Percentiles rank a stretch among this genome's conserved stretches.
These are phyloP conservation scores for Phylloscopus trochilus DNA, from an alignment of 2,113 vertebrate species.

Conservation along the genomic window DNA sequence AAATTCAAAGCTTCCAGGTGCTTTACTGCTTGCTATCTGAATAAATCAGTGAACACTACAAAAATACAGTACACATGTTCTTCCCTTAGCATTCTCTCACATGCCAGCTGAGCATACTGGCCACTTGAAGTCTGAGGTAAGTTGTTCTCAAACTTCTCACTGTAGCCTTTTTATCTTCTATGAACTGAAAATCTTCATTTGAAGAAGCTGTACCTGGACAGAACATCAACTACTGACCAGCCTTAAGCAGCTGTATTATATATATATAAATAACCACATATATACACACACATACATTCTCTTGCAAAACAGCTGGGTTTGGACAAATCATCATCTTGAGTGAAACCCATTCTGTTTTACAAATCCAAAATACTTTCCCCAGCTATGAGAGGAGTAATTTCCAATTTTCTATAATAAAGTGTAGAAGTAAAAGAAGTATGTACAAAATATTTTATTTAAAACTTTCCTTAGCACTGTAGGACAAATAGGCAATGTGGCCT, in stretches of 20 bases:
- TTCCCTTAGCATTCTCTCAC: neutral
- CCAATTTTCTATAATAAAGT: neutral
- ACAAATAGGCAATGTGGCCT: conserved; percentile 18
- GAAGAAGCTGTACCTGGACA: neutral
- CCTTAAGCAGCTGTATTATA: neutral
- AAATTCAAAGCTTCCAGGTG: neutral
- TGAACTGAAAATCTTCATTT: neutral
- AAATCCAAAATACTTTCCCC: neutral
- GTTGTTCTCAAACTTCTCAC: neutral
- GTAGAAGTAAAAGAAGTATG: neutral
- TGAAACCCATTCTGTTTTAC: neutral
- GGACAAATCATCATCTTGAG: neutral
- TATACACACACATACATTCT: accelerated
- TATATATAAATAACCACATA: neutral
- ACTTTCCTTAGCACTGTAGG: neutral
- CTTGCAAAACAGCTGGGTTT: neutral
- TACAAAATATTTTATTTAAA: conserved; percentile 6
- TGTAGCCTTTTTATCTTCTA: neutral
- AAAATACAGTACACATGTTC: neutral
- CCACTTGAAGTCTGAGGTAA: neutral
- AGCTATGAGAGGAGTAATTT: neutral
- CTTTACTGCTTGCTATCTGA: neutral
- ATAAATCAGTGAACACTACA: neutral
- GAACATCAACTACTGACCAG: neutral
- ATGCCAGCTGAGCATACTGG: neutral